Percentiles rank a stretch among this genome's conserved stretches.
These are phyloP conservation scores for Drosophila histrio DNA, from an alignment of 2,888 invertebrate species.

Conservation along the genomic window DNA sequence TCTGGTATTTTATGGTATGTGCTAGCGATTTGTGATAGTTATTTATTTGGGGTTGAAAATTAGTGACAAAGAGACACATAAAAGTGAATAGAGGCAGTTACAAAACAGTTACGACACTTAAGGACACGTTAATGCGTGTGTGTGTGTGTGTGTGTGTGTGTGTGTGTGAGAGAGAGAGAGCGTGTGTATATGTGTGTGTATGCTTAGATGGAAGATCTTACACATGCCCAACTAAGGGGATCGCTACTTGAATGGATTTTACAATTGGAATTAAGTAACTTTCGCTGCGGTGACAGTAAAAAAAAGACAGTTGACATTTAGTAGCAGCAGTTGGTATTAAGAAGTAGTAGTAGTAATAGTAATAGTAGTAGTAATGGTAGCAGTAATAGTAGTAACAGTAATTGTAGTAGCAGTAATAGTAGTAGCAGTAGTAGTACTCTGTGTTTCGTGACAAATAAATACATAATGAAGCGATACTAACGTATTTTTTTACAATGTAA, in stretches of 20 bases:
- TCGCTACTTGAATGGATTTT: constrained; percentile 38
- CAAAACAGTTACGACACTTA: constrained; percentile 49
- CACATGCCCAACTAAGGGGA: constrained; percentile 58
- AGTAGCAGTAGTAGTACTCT: constrained; percentile 18
- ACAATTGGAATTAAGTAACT: constrained; percentile 7
- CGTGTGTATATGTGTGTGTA: constrained; percentile 33
- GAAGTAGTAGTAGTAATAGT: constrained; percentile 19
- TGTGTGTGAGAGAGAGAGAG: constrained; percentile 14
- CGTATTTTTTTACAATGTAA: constrained; percentile 83
- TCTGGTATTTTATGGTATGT: constrained; percentile 22
- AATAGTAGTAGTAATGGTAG: constrained; percentile 15
- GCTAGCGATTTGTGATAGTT: constrained; percentile 39
- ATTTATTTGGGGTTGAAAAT: constrained; percentile 4
- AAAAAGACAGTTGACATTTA: constrained; percentile 39
- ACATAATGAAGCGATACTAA: constrained; percentile 81
- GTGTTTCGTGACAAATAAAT: constrained; percentile 56
- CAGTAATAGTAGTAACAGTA: constrained; percentile 16
- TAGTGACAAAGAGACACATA: constrained; percentile 40
- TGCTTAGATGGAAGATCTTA: constrained; percentile 50
- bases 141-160: constrained; percentile 33
- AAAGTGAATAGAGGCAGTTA: constrained; percentile 31
- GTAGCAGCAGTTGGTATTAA: constrained; percentile 24
- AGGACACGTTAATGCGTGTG: constrained; percentile 46
- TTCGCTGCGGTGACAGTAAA: constrained; percentile 37
- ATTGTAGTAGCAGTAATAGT: neutral